A percentile compares a stretch with the other conserved stretches of the same genome.
Evolutionary conservation across 2,113 vertebrate species (phyloP).

Genomic region (Psettodes erumei): DNA sequence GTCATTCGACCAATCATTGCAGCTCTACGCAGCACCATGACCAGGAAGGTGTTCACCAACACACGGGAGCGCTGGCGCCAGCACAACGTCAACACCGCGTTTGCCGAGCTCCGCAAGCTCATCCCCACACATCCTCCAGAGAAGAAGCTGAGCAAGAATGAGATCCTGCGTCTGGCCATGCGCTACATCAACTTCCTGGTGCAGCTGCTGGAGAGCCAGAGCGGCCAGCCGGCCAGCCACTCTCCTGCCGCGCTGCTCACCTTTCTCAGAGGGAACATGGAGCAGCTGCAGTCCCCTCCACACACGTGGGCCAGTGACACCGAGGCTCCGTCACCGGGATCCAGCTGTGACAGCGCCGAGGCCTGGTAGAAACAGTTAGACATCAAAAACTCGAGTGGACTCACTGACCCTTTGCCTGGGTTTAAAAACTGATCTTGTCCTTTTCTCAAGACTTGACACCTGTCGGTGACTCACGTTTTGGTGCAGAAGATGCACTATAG

Average conservation of each 20-base stretch:
- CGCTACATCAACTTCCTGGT: conserved; percentile 97
- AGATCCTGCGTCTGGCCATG: conserved; percentile 97
- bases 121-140: conserved; percentile 98
- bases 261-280: conserved; percentile 83
- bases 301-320: conserved; percentile 85
- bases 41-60: conserved; percentile 95
- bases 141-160: conserved; percentile 99
- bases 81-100: conserved; percentile 96
- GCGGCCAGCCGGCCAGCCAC: conserved; percentile 79
- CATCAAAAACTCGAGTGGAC: conserved; percentile 25
- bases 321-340: conserved; percentile 83
- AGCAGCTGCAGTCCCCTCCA: conserved; percentile 78
- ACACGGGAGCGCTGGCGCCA: conserved; percentile 96
- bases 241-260: conserved; percentile 80
- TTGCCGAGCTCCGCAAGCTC: conserved; percentile 94
- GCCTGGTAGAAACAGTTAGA: conserved; percentile 74
- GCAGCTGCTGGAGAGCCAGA: conserved; percentile 90
- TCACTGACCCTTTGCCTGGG: conserved; percentile 9
- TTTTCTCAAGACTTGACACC: conserved; percentile 31
- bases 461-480: conserved; percentile 7
- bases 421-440: conserved; percentile 34
- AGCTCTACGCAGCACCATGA: conserved; percentile 83
- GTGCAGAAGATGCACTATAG: conserved; percentile 37
- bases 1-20: not conserved
- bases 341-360: conserved; percentile 83